Conservation (phyloP, 2,113 vertebrate genomes). For the Gobio gobio region DNA sequence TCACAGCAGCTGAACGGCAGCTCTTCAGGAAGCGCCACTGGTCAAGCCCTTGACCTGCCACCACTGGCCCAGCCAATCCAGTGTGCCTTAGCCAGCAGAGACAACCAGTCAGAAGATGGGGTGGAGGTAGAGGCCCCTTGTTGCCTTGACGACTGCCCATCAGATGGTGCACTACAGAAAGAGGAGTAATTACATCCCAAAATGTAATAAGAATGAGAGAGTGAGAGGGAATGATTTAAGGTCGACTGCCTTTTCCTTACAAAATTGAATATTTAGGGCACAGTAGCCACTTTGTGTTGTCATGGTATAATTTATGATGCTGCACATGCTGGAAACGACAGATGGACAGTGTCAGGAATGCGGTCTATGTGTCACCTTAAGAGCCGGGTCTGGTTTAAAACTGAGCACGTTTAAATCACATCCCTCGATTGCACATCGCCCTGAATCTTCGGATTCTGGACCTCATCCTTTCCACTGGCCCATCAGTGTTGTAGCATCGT, state of each 20-base stretch:
- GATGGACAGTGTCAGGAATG: constrained; percentile 55
- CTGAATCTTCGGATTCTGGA: constrained; percentile 55
- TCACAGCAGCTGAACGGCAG: constrained; percentile 85
- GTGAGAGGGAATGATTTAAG: constrained; percentile 73
- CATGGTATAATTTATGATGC: constrained; percentile 58
- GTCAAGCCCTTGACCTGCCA: constrained; percentile 80
- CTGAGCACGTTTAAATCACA: constrained; percentile 50
- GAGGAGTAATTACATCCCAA: constrained; percentile 77
- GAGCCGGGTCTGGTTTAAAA: constrained; percentile 57
- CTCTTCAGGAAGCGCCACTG: constrained; percentile 73
- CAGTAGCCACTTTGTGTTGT: constrained; percentile 63
- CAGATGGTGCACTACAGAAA: constrained; percentile 83
- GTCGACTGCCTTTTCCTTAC: constrained; percentile 79
- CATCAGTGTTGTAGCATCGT: constrained; percentile 60
- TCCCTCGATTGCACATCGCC: constrained; percentile 52
- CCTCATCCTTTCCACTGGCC: constrained; percentile 57
- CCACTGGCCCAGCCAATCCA: constrained; percentile 81
- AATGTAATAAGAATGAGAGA: constrained; percentile 59
- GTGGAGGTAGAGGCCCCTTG: constrained; percentile 79
- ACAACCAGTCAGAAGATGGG: constrained; percentile 82
- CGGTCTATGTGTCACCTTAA: constrained; percentile 52
- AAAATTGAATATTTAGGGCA: constrained; percentile 58
- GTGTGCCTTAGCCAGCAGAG: constrained; percentile 91
- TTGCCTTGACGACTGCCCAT: constrained; percentile 85
- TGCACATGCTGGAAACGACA: constrained; percentile 57